Evolutionary conservation across 37 sponge, comb jelly and placozoan genomes (phyloP).

Genomic region (Halichondria panicea): DNA sequence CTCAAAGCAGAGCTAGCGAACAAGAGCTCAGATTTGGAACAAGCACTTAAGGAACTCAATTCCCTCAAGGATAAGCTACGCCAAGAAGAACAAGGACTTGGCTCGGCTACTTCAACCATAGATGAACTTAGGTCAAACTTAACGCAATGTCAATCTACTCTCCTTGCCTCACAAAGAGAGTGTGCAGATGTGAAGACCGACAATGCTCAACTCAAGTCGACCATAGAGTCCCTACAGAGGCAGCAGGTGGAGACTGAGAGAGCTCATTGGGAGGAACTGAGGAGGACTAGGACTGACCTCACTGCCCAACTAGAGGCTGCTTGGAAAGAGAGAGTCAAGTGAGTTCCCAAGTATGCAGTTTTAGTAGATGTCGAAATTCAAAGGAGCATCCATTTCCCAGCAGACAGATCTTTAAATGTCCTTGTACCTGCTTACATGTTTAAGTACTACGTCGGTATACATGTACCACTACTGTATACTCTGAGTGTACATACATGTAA

Average conservation of each 20-base stretch:
- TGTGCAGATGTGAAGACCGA: slow-evolving; percentile 24
- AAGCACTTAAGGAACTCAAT: slow-evolving; percentile 21
- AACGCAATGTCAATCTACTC: not conserved
- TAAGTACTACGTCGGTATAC: too few species aligned
- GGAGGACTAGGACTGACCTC: slow-evolving; percentile 12
- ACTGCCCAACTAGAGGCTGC: slow-evolving; percentile 34
- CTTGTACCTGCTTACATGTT: too few species aligned
- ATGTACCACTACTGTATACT: too few species aligned
- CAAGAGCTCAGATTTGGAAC: slow-evolving; percentile 9
- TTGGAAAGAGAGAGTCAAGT: slow-evolving; percentile 50
- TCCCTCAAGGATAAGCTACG: slow-evolving; percentile 16
- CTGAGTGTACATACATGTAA: too few species aligned
- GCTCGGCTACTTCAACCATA: slow-evolving; percentile 18
- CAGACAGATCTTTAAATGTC: too few species aligned
- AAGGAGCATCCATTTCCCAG: not conserved
- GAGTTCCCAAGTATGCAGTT: slow-evolving; percentile 1
- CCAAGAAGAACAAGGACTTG: slow-evolving; percentile 43
- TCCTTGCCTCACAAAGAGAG: not conserved
- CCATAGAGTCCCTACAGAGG: slow-evolving; percentile 18
- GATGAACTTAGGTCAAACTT: slow-evolving; percentile 28
- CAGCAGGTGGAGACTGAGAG: not conserved
- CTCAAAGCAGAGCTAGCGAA: slow-evolving; percentile 4
- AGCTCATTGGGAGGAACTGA: slow-evolving; percentile 10
- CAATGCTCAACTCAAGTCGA: slow-evolving; percentile 24
- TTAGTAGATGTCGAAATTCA: too few species aligned